Evolutionary conservation across 2,113 vertebrate species (phyloP).

Genomic region (Hippocampus abdominalis): DNA sequence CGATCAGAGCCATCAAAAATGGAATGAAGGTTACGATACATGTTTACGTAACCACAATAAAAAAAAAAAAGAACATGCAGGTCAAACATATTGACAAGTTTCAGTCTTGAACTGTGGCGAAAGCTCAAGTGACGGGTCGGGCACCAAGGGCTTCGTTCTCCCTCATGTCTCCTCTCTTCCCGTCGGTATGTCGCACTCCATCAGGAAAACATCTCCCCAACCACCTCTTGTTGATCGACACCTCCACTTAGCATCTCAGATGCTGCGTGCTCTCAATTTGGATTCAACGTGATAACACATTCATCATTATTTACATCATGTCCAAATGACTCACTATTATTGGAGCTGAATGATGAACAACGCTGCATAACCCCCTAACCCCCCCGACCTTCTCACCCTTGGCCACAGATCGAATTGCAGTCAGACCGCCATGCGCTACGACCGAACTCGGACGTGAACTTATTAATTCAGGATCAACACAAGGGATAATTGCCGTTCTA

Average conservation of each 20-base stretch:
- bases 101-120: background rate
- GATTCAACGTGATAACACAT: background rate
- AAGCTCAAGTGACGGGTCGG: background rate
- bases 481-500: slow-evolving; percentile 14
- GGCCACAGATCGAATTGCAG: background rate
- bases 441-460: background rate
- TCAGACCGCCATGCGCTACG: background rate
- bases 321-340: background rate
- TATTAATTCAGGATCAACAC: slow-evolving; percentile 26
- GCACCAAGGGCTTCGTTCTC: background rate
- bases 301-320: background rate
- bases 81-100: background rate
- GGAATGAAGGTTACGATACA: slow-evolving; percentile 54
- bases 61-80: background rate
- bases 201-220: background rate
- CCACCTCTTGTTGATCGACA: background rate
- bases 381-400: background rate
- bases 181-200: background rate
- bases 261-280: background rate
- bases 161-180: background rate
- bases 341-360: background rate
- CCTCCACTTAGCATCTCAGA: background rate
- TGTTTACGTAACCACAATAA: slow-evolving; percentile 12
- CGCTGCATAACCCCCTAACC: background rate
- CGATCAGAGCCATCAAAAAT: slow-evolving; percentile 30